phyloP scores from a whole-genome alignment of 2,888 invertebrate genomes.

The Rhaphigaster nebulosa region DNA sequence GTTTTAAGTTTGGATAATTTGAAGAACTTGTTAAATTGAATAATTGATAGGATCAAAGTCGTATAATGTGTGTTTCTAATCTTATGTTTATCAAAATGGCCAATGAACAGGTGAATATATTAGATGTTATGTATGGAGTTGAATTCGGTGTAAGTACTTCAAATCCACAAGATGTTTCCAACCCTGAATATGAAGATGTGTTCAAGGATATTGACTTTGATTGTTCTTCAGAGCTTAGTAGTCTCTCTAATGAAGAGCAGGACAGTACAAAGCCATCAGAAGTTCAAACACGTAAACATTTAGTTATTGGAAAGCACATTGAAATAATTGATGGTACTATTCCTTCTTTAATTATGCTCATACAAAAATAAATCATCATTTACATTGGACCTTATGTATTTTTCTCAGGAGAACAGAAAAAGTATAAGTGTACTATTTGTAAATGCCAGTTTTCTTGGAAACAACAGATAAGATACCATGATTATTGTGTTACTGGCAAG shows the following conservation, averaged over 20 bases:
- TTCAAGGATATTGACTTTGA: slow-evolving; percentile 33
- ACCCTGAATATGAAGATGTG: slow-evolving; percentile 10
- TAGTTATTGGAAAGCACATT: slow-evolving; percentile 58
- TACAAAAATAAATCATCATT: neutral
- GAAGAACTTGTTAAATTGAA: neutral
- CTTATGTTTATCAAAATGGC: neutral
- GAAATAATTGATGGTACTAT: slow-evolving; percentile 55
- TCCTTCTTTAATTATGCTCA: neutral
- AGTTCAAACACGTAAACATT: slow-evolving; percentile 51
- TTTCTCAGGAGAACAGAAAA: slow-evolving; percentile 28
- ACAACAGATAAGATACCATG: slow-evolving; percentile 62
- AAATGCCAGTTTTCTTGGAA: slow-evolving; percentile 62
- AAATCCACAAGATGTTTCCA: neutral
- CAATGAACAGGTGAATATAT: neutral
- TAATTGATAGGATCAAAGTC: neutral
- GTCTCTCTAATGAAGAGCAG: slow-evolving; percentile 37
- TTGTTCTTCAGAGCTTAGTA: slow-evolving; percentile 51
- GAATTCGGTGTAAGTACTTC: neutral
- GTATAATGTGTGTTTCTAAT: slow-evolving; percentile 14
- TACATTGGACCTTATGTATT: neutral
- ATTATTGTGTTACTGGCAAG: slow-evolving; percentile 63
- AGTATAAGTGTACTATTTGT: slow-evolving; percentile 63
- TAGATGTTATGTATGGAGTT: neutral
- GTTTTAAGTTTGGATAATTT: neutral
- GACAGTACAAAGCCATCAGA: neutral